Evolutionary conservation across 2,113 vertebrate species (phyloP).

Genomic region (Lophochroa leadbeateri): DNA sequence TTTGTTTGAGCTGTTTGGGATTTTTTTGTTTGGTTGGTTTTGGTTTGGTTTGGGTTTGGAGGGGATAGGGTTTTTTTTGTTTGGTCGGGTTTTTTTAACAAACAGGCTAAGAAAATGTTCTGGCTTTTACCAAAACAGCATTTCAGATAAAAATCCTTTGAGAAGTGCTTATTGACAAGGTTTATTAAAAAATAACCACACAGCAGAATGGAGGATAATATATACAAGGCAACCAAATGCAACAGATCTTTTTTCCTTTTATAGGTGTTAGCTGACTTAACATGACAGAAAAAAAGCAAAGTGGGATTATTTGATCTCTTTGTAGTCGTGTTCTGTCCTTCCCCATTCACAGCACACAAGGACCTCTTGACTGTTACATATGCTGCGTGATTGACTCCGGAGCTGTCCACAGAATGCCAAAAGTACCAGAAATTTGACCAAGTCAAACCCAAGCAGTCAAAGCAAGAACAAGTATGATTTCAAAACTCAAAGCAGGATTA

Average conservation of each 20-base stretch:
- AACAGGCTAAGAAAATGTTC: not conserved
- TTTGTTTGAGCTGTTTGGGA: not conserved
- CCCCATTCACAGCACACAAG: not conserved
- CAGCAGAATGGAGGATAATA: not conserved
- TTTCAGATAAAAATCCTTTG: not conserved
- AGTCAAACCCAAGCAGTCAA: not conserved
- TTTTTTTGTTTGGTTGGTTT: not conserved
- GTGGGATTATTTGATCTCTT: not conserved
- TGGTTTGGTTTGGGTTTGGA: not conserved
- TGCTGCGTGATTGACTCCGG: not conserved
- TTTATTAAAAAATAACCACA: not conserved
- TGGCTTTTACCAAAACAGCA: not conserved
- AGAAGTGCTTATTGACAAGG: not conserved
- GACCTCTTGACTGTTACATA: not conserved
- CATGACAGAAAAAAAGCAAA: not conserved
- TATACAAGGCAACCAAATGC: not conserved
- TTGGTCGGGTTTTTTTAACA: not conserved
- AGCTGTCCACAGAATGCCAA: not conserved
- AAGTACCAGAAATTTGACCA: not conserved
- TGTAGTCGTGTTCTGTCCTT: not conserved
- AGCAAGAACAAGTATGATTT: not conserved
- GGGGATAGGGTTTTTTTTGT: not conserved
- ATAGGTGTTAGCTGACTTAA: not conserved
- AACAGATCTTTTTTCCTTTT: not conserved
- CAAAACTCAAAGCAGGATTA: not conserved